phyloP scores from a whole-genome alignment of 1,140 invertebrate species.

The Hycleus cichorii region DNA sequence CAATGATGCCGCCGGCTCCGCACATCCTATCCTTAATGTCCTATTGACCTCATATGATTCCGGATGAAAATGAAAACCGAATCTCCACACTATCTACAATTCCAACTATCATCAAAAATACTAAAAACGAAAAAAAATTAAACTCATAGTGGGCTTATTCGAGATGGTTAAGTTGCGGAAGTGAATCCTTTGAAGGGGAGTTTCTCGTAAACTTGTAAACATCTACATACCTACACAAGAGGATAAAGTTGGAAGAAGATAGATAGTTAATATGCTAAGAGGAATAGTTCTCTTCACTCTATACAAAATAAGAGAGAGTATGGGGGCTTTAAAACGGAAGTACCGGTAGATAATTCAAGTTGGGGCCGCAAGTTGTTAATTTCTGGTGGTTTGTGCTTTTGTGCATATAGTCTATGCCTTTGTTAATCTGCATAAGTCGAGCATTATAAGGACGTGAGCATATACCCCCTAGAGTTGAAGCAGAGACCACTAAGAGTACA shows the following conservation, averaged over 20 bases:
- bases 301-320: too few species aligned
- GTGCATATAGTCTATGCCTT: slow-evolving; percentile 1
- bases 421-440: slow-evolving; percentile 11
- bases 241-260: too few species aligned
- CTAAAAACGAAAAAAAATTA: neutral
- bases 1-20: slow-evolving; percentile 25
- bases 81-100: neutral
- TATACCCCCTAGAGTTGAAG: neutral
- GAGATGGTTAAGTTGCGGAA: slow-evolving; percentile 12
- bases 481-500: slow-evolving; percentile 6
- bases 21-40: slow-evolving; percentile 19
- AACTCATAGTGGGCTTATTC: slow-evolving; percentile 3
- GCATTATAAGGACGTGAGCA: slow-evolving; percentile 5
- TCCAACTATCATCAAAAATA: neutral
- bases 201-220: neutral
- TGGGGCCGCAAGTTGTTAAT: slow-evolving; percentile 13
- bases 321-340: too few species aligned
- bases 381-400: slow-evolving; percentile 8
- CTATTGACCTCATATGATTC: slow-evolving; percentile 14
- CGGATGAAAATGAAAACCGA: slow-evolving; percentile 5
- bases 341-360: slow-evolving; percentile 8
- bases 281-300: too few species aligned
- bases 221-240: neutral
- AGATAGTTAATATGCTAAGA: too few species aligned
- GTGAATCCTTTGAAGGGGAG: slow-evolving; percentile 5